Percentiles rank a stretch among this genome's conserved stretches.
Conservation (phyloP, 2,888 invertebrate genomes). For the Idaea straminata region DNA sequence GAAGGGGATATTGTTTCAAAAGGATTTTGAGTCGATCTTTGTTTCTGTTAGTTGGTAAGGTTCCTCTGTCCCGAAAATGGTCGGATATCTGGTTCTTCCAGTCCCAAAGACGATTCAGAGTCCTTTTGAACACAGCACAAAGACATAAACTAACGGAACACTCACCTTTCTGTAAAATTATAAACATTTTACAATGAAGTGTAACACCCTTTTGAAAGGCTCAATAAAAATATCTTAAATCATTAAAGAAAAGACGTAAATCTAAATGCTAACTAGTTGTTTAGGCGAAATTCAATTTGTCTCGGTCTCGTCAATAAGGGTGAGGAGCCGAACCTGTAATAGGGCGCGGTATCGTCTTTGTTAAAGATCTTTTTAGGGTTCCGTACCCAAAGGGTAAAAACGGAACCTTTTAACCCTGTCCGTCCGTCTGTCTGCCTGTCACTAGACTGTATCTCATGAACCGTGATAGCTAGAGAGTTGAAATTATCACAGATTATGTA, state of each 20-base stretch:
- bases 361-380: neutral
- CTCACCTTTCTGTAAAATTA: conserved; percentile 11
- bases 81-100: conserved; percentile 47
- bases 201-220: conserved; percentile 8
- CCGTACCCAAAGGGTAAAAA: too few species aligned
- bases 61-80: conserved; percentile 70
- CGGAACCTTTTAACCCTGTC: too few species aligned
- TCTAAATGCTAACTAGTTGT: conserved; percentile 60
- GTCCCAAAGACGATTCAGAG: conserved; percentile 78
- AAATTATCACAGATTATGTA: too few species aligned
- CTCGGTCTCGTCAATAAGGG: conserved; percentile 34
- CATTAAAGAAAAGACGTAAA: conserved; percentile 7
- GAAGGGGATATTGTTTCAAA: conserved; percentile 61
- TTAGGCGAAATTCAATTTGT: conserved; percentile 66
- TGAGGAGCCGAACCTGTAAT: conserved; percentile 8
- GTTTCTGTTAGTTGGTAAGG: conserved; percentile 78
- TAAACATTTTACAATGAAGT: neutral
- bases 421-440: too few species aligned
- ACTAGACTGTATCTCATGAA: too few species aligned
- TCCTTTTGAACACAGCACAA: conserved; percentile 75
- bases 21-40: conserved; percentile 80
- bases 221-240: conserved; percentile 11
- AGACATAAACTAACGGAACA: conserved; percentile 21
- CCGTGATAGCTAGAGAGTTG: too few species aligned
- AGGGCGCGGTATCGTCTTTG: neutral